These are phyloP conservation scores for Quiscalus mexicanus DNA, from an alignment of 2,113 vertebrate genomes.

Conservation along the genomic window DNA sequence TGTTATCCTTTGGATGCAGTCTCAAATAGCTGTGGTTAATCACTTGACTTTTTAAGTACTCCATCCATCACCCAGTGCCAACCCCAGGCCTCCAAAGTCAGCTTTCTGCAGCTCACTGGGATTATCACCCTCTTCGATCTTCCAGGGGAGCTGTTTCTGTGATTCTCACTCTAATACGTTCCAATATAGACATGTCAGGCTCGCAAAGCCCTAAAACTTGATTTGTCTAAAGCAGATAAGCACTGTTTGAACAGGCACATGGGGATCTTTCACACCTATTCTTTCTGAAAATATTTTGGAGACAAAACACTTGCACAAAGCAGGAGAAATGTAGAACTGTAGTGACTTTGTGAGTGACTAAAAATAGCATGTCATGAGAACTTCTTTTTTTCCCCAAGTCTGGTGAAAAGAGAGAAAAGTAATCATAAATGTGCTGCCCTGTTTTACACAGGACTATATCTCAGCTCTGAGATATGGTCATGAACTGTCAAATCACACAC, in stretches of 20 bases:
- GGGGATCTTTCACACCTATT: background rate
- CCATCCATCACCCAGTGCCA: background rate
- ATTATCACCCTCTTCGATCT: background rate
- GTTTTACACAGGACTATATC: background rate
- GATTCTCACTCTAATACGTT: background rate
- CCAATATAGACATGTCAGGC: background rate
- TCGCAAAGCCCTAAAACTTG: background rate
- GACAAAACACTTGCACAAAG: background rate
- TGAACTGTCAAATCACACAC: background rate
- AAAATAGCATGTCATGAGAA: background rate
- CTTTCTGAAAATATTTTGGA: background rate
- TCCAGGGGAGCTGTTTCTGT: background rate
- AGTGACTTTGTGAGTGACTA: background rate
- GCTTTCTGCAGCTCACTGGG: background rate
- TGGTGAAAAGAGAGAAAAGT: background rate
- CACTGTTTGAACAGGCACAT: background rate
- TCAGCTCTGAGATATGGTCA: background rate
- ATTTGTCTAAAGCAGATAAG: slow-evolving; percentile 21
- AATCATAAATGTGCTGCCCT: background rate
- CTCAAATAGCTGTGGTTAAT: background rate
- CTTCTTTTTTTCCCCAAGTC: background rate
- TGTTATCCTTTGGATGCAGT: background rate
- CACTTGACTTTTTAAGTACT: background rate
- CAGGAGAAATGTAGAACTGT: background rate
- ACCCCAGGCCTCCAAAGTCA: background rate